Evolutionary conservation across 2,888 invertebrate genomes (phyloP).

Genomic region (Meteorus cinctellus): DNA sequence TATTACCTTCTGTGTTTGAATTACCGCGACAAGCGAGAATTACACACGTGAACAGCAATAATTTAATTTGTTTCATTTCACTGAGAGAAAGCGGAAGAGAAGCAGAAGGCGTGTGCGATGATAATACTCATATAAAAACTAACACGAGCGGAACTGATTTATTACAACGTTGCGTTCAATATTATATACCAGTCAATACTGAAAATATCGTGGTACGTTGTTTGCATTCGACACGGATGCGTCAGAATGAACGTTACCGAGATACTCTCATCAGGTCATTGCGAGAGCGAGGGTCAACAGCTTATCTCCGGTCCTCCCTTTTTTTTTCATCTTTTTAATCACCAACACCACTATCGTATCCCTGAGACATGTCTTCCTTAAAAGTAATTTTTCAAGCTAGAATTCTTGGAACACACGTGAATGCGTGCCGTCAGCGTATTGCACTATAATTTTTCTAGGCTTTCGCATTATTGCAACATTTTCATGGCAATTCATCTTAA

Average conservation of each 20-base stretch:
- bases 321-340: conserved; percentile 14
- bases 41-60: conserved; percentile 47
- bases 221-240: conserved; percentile 57
- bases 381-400: not conserved
- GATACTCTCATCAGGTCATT: conserved; percentile 67
- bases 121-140: not conserved
- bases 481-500: not conserved
- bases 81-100: not conserved
- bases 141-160: conserved; percentile 41
- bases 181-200: conserved; percentile 41
- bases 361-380: not conserved
- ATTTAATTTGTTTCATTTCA: conserved; percentile 50
- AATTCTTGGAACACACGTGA: not conserved
- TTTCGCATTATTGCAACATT: not conserved
- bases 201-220: conserved; percentile 47
- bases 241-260: conserved; percentile 60
- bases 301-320: conserved; percentile 57
- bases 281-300: conserved; percentile 67
- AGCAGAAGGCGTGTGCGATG: not conserved
- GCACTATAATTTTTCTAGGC: not conserved
- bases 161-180: conserved; percentile 37
- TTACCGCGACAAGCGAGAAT: conserved; percentile 45
- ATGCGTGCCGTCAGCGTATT: not conserved
- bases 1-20: conserved; percentile 42
- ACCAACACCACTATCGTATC: not conserved